Conservation (phyloP, 2,113 vertebrate species). For the Meriones unguiculatus region DNA sequence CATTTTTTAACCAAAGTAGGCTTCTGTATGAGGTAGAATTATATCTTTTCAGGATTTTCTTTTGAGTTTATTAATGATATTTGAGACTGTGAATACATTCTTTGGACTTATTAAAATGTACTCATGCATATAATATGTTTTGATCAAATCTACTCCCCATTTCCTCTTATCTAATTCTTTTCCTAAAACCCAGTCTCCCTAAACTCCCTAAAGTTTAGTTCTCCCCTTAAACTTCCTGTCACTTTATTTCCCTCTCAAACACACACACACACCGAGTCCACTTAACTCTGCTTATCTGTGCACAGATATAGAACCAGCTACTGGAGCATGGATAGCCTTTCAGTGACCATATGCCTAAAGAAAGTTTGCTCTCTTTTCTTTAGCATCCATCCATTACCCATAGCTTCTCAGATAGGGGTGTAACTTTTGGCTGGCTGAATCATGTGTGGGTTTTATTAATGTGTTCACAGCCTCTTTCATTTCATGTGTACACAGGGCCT, state of each 20-base stretch:
- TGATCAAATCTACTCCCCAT: neutral
- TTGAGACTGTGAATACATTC: neutral
- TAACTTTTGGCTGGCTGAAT: neutral
- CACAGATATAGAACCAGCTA: neutral
- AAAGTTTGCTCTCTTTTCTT: neutral
- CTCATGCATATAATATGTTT: neutral
- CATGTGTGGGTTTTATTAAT: neutral
- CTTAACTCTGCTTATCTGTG: neutral
- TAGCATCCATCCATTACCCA: neutral
- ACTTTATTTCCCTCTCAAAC: neutral
- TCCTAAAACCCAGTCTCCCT: neutral
- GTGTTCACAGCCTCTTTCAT: neutral
- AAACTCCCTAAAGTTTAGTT: neutral
- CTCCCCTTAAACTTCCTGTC: neutral
- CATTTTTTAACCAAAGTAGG: neutral
- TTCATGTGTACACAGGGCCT: neutral
- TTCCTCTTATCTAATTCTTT: neutral
- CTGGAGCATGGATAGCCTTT: neutral
- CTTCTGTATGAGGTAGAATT: neutral
- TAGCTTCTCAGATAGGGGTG: neutral
- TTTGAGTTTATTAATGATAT: neutral
- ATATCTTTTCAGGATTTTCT: neutral
- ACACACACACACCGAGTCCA: neutral
- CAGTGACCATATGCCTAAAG: neutral
- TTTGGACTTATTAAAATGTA: neutral